Evolutionary conservation across 2,888 invertebrate genomes (phyloP).

Genomic region (Drosophila planitibia): DNA sequence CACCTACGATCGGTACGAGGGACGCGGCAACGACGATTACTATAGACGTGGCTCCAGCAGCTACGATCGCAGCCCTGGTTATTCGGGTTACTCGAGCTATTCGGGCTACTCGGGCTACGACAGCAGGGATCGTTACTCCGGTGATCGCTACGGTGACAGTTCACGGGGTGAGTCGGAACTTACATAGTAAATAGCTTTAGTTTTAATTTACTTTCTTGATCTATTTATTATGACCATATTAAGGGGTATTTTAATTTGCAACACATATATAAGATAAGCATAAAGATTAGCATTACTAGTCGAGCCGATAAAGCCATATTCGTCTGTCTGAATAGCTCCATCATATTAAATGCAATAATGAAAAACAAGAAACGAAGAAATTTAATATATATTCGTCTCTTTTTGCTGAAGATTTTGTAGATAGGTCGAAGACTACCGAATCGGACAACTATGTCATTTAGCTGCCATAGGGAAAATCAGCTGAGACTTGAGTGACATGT

Average conservation of each 20-base stretch:
- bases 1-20: slow-evolving; percentile 79
- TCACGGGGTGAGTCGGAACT: slow-evolving; percentile 47
- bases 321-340: not conserved
- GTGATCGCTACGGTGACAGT: slow-evolving; percentile 78
- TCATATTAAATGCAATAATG: not conserved
- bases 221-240: not conserved
- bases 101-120: slow-evolving; percentile 77
- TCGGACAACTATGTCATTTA: not conserved
- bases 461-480: not conserved
- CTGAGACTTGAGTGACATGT: not conserved
- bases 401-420: not conserved
- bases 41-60: slow-evolving; percentile 46
- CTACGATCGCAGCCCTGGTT: slow-evolving; percentile 71
- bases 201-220: not conserved
- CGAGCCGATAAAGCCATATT: not conserved
- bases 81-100: slow-evolving; percentile 63
- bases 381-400: not conserved
- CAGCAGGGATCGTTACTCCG: slow-evolving; percentile 83
- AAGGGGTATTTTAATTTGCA: not conserved
- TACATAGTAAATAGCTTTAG: not conserved
- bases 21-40: slow-evolving; percentile 74
- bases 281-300: not conserved
- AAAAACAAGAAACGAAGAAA: too few relatives aligned
- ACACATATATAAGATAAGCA: not conserved
- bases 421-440: too few relatives aligned